Base-by-base conservation (phyloP, 2,888 invertebrate genomes). In the Emmelina monodactyla region DNA sequence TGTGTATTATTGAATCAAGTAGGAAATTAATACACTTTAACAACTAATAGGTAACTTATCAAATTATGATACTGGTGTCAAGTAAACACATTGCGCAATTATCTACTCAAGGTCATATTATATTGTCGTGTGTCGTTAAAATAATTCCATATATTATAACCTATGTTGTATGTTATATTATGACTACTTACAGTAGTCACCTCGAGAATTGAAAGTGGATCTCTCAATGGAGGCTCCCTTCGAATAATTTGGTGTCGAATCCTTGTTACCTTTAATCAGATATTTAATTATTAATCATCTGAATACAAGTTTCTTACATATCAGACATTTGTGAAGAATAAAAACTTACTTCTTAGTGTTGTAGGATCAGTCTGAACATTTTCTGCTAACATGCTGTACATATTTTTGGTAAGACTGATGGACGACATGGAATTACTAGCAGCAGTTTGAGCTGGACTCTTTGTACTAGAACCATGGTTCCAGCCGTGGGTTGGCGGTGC, bases 171-270 rank as follows among this genome's bases (percentile, higher is more conserved):
- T n/a, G n/a, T n/a, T n/a, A n/a, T n/a, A n/a, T n/a, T n/a, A n/a
- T n/a, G n/a, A n/a, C n/a, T 9, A 70, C 72, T 71, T 52, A 76
- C 75, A 55, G 42, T 62, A 71, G 33, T 78, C 75, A 40, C 57
- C 62, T 51, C 68, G 61, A 10, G 75, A 67, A 43, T 67, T 78
- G 42, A 80, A 80, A 35, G 78, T 76, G 0, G 80, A 80, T 37
- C 79, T 58, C 49, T 81, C 81, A 37, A 80, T 79, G 2, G 81
- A 81, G 30, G 72, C 72, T 32, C 72, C 71, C 55, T 80, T 80
- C 16, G 78, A 67, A 45, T 75, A 76, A 41, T 50, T 59, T 22
- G 67, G 49, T 2, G 63, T 42, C 44, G 67, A 53, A 34, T 78
- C 76, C 47, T 72, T 68, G 46, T 58, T 69, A 38, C 58, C 75